These are phyloP conservation scores for Cheilosia impressa DNA, from an alignment of 2,888 invertebrate species.

Conservation along the genomic window DNA sequence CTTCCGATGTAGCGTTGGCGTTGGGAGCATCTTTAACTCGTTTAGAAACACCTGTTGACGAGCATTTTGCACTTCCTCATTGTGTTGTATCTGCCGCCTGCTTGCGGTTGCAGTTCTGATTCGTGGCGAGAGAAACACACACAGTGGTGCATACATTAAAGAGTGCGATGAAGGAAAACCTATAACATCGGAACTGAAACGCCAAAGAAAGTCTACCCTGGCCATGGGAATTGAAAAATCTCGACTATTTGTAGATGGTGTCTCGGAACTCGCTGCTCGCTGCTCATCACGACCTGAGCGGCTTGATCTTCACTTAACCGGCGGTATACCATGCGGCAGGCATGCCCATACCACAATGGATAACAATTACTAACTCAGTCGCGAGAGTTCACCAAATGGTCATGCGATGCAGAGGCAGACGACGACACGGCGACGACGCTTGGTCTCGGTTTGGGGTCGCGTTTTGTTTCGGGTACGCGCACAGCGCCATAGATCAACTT, in stretches of 20 bases:
- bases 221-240: slow-evolving; percentile 63
- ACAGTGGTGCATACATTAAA: slow-evolving; percentile 29
- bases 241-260: slow-evolving; percentile 19
- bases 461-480: slow-evolving; percentile 41
- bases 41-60: slow-evolving; percentile 73
- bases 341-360: slow-evolving; percentile 19
- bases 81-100: slow-evolving; percentile 31
- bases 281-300: slow-evolving; percentile 68
- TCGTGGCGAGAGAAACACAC: slow-evolving; percentile 24
- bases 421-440: slow-evolving; percentile 27
- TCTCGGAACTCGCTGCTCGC: slow-evolving; percentile 25
- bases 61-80: slow-evolving; percentile 73
- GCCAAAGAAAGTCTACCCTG: slow-evolving; percentile 55
- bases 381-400: slow-evolving; percentile 65
- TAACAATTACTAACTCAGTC: slow-evolving; percentile 35
- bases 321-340: slow-evolving; percentile 30
- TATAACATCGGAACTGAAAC: slow-evolving; percentile 49
- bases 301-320: slow-evolving; percentile 62
- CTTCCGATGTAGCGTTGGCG: slow-evolving; percentile 30
- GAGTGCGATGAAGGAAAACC: slow-evolving; percentile 36
- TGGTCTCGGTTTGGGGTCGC: slow-evolving; percentile 44
- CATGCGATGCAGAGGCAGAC: slow-evolving; percentile 35
- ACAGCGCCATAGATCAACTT: slow-evolving; percentile 70
- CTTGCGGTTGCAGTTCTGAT: slow-evolving; percentile 43
- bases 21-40: slow-evolving; percentile 70